phyloP scores from a whole-genome alignment of 2,113 vertebrate genomes.

The Peucedramus taeniatus region DNA sequence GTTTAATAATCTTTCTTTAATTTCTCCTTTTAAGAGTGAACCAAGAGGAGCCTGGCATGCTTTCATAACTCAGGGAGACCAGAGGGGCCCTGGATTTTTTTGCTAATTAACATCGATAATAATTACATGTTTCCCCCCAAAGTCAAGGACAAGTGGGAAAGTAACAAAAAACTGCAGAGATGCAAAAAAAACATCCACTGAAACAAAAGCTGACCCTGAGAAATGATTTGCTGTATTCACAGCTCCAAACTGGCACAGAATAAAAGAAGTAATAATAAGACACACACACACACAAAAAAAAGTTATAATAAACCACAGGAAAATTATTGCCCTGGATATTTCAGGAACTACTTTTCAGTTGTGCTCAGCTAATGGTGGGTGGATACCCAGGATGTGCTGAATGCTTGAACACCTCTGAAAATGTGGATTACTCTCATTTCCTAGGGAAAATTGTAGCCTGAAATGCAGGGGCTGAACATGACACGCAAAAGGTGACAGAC shows the following conservation, averaged over 20 bases:
- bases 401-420: not conserved
- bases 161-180: not conserved
- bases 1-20: slow-evolving; percentile 29
- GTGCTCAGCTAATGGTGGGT: not conserved
- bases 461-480: not conserved
- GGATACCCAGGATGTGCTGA: not conserved
- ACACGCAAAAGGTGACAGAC: not conserved
- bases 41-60: not conserved
- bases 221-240: not conserved
- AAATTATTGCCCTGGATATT: not conserved
- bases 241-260: not conserved
- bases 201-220: not conserved
- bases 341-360: not conserved
- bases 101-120: not conserved
- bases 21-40: not conserved
- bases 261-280: not conserved
- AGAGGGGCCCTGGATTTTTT: not conserved
- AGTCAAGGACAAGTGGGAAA: not conserved
- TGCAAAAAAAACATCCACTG: not conserved
- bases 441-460: not conserved
- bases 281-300: no score
- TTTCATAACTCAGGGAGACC: not conserved
- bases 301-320: not conserved
- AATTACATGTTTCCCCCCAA: not conserved
- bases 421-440: not conserved